Evolutionary conservation across 1,140 invertebrate genomes (phyloP).

Genomic region (Drosophila neocordata): DNA sequence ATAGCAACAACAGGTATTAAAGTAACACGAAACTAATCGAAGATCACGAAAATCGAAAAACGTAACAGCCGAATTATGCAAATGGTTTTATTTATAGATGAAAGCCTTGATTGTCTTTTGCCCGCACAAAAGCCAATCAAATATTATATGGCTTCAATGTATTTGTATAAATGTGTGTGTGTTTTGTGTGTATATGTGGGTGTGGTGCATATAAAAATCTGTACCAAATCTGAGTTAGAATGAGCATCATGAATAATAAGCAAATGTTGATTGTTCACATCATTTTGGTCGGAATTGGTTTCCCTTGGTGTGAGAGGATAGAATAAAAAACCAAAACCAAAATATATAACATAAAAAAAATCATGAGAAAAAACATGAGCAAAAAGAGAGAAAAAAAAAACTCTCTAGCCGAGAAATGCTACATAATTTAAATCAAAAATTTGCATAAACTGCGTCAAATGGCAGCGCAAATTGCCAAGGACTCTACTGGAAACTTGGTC

Average conservation of each 20-base stretch:
- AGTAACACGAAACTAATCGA: conserved; percentile 22
- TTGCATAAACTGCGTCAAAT: conserved; percentile 67
- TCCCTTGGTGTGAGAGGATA: background rate
- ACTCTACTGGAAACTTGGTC: conserved; percentile 8
- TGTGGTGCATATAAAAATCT: conserved; percentile 66
- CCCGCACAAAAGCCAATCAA: conserved; percentile 46
- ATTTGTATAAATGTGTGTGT: conserved; percentile 18
- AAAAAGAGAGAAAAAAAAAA: background rate
- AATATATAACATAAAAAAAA: background rate
- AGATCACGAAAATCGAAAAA: conserved; percentile 48
- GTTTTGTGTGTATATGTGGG: conserved; percentile 32
- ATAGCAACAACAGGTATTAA: conserved; percentile 50
- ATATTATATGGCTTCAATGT: conserved; percentile 31
- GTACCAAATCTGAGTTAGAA: conserved; percentile 53
- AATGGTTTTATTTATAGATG: conserved; percentile 71
- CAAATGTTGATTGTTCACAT: conserved; percentile 60
- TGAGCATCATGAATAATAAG: conserved; percentile 74
- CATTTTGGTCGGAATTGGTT: conserved; percentile 19
- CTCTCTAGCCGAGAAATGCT: conserved; percentile 13
- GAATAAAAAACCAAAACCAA: background rate
- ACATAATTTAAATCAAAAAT: conserved; percentile 68
- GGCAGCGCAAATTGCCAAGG: conserved; percentile 49
- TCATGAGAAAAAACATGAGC: background rate
- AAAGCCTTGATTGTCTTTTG: conserved; percentile 66
- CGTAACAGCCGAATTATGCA: conserved; percentile 68